A percentile compares a stretch with the other conserved stretches of the same genome.
Conservation (phyloP, 2,113 vertebrate species). For the crab-eating macaque (Macaca fascicularis) region T2T-MFA8v1.1 NC_088375.1:115504001-115504500, state of each 20-base stretch:
- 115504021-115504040: neutral
- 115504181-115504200: neutral
- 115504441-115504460: constrained; percentile 61
- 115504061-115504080: neutral
- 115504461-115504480: constrained; percentile 79
- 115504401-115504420: constrained; percentile 2
- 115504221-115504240: neutral
- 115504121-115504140: neutral
- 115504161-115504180: neutral
- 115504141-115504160: neutral
- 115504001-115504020: constrained; percentile 5
- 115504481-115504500: constrained; percentile 69
- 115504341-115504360: constrained; percentile 12
- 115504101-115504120: constrained; percentile 29
- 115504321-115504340: neutral
- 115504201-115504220: neutral
- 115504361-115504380: neutral
- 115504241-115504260: neutral
- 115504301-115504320: neutral
- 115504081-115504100: neutral
- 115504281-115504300: neutral
- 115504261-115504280: neutral
- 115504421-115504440: constrained; percentile 66
- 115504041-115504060: neutral
- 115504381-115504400: constrained; percentile 7